Conservation (phyloP, 2,797 vertebrate species). For the Erethizon dorsatum region DNA sequence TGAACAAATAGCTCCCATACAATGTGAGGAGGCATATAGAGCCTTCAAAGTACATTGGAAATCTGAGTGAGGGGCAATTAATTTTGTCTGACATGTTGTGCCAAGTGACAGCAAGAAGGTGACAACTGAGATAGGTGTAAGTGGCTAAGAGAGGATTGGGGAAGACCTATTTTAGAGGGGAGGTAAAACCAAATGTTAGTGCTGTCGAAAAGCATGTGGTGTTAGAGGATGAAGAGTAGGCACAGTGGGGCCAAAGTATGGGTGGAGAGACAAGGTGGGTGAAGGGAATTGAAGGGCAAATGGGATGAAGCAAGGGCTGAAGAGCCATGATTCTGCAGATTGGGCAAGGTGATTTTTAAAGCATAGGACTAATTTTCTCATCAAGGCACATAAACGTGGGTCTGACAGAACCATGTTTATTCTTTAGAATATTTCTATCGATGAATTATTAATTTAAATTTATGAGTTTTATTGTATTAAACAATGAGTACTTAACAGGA, state of each 20-base stretch:
- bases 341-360: not conserved
- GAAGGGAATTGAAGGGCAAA: not conserved
- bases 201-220: not conserved
- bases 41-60: not conserved
- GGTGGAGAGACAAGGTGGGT: not conserved
- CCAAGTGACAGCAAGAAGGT: constrained; percentile 28
- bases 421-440: not conserved
- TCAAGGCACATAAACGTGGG: not conserved
- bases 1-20: not conserved
- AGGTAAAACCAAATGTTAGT: not conserved
- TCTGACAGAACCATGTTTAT: not conserved
- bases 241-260: not conserved
- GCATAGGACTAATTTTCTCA: not conserved
- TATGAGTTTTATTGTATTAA: not conserved
- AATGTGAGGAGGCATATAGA: no score
- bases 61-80: not conserved
- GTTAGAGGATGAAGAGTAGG: not conserved
- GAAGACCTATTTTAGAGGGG: not conserved
- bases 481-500: not conserved
- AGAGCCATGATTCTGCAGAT: not conserved
- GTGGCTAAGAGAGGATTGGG: not conserved
- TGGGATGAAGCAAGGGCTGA: not conserved
- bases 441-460: not conserved
- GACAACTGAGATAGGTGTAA: constrained; percentile 19
- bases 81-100: constrained; percentile 12